These are phyloP conservation scores for Caenorhabditis briggsae DNA, from an alignment of 1,140 invertebrate genomes.

Conservation along the genomic window DNA sequence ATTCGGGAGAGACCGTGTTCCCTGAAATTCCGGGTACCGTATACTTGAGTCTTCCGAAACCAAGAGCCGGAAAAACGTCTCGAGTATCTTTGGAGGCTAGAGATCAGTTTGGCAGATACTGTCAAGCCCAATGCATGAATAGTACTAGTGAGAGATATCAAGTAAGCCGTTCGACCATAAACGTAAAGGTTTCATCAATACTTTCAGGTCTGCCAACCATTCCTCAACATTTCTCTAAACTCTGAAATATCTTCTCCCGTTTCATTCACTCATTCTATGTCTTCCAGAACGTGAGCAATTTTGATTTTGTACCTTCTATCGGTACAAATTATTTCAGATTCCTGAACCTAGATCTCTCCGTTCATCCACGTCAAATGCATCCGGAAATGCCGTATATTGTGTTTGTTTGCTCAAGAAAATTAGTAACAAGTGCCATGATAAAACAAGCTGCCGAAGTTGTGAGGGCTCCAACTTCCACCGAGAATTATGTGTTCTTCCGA, in stretches of 20 bases:
- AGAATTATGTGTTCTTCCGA: slow-evolving; percentile 76
- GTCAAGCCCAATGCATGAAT: slow-evolving; percentile 77
- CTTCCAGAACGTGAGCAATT: slow-evolving; percentile 71
- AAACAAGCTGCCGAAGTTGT: slow-evolving; percentile 64
- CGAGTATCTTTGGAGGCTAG: slow-evolving; percentile 72
- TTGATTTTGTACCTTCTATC: slow-evolving; percentile 43
- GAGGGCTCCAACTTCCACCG: slow-evolving; percentile 66
- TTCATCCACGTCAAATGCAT: slow-evolving; percentile 71
- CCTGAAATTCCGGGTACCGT: slow-evolving; percentile 74
- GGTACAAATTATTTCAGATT: slow-evolving; percentile 55
- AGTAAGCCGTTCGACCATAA: slow-evolving; percentile 57
- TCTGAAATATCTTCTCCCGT: slow-evolving; percentile 71
- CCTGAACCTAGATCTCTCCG: slow-evolving; percentile 74
- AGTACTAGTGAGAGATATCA: slow-evolving; percentile 73
- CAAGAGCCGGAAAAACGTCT: slow-evolving; percentile 62
- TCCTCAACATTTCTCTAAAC: slow-evolving; percentile 64
- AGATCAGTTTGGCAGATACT: slow-evolving; percentile 76
- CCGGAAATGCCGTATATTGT: slow-evolving; percentile 74
- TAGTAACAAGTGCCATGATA: slow-evolving; percentile 70
- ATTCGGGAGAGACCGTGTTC: slow-evolving; percentile 69
- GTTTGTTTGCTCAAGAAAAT: slow-evolving; percentile 75
- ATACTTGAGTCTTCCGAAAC: slow-evolving; percentile 75
- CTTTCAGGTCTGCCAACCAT: slow-evolving; percentile 74
- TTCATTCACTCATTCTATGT: slow-evolving; percentile 74
- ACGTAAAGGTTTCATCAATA: background rate